Conservation (phyloP, 2,113 vertebrate genomes). For the Patagioenas fasciata region DNA sequence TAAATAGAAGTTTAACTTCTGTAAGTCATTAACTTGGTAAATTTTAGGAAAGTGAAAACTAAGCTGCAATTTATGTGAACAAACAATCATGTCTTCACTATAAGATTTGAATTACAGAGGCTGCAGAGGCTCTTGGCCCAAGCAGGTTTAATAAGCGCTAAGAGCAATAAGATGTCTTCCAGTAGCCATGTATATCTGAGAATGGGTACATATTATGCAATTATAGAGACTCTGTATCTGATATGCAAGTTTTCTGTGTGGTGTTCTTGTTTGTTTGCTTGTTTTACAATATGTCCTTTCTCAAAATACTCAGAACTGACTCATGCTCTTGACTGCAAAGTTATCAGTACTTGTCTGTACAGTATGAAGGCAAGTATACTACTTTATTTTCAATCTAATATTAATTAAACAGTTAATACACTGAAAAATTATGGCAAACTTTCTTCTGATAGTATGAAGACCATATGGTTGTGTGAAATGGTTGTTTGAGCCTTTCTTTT, state of each 20-base stretch:
- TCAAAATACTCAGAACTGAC: neutral
- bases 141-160: neutral
- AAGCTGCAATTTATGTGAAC: neutral
- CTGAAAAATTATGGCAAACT: neutral
- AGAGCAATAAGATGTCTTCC: neutral
- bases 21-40: neutral
- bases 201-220: neutral
- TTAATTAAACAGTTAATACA: neutral
- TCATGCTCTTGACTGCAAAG: neutral
- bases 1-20: neutral
- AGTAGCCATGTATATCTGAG: neutral
- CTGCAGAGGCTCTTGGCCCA: neutral
- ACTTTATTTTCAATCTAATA: neutral
- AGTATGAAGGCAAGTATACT: neutral
- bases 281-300: neutral
- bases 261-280: neutral
- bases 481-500: neutral
- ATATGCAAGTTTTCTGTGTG: neutral
- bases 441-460: neutral
- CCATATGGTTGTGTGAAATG: neutral
- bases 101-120: neutral
- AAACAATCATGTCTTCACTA: neutral
- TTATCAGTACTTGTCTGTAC: neutral
- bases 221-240: neutral
- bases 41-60: neutral